These are phyloP conservation scores for Hippolais icterina DNA, from an alignment of 2,113 vertebrate species.

Conservation along the genomic window DNA sequence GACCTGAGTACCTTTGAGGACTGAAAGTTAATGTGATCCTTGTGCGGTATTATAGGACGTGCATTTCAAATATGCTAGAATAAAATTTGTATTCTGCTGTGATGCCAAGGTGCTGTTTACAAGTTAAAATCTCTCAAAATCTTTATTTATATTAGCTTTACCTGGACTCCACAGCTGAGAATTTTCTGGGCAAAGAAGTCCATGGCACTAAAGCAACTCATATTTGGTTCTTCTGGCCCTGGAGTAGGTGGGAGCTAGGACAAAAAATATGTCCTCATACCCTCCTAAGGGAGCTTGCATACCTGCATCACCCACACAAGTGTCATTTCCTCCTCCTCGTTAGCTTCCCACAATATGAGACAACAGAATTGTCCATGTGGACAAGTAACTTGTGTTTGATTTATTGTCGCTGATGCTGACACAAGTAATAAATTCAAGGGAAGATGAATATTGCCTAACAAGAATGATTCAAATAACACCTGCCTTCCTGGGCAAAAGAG, in stretches of 20 bases:
- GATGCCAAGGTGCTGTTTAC: neutral
- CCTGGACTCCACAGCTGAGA: neutral
- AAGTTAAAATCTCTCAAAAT: neutral
- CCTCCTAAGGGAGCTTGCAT: neutral
- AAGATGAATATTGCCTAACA: constrained; percentile 63
- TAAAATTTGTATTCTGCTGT: neutral
- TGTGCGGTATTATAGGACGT: neutral
- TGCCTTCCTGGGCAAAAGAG: constrained; percentile 58
- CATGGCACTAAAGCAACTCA: neutral
- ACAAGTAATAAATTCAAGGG: constrained; percentile 65
- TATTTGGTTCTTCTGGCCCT: neutral
- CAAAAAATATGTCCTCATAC: neutral
- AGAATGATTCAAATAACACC: constrained; percentile 63
- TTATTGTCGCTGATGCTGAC: constrained; percentile 53
- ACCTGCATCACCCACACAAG: neutral
- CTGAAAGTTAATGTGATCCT: neutral
- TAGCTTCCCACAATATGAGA: neutral
- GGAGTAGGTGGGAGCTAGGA: neutral
- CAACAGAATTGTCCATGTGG: neutral
- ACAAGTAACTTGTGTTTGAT: constrained; percentile 45
- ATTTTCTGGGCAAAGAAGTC: neutral
- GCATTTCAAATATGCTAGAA: neutral
- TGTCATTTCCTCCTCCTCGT: constrained; percentile 9
- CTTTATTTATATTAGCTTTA: neutral
- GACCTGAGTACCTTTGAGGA: neutral